phyloP scores from a whole-genome alignment of 2,888 invertebrate genomes.

The Leuctra nigra region DNA sequence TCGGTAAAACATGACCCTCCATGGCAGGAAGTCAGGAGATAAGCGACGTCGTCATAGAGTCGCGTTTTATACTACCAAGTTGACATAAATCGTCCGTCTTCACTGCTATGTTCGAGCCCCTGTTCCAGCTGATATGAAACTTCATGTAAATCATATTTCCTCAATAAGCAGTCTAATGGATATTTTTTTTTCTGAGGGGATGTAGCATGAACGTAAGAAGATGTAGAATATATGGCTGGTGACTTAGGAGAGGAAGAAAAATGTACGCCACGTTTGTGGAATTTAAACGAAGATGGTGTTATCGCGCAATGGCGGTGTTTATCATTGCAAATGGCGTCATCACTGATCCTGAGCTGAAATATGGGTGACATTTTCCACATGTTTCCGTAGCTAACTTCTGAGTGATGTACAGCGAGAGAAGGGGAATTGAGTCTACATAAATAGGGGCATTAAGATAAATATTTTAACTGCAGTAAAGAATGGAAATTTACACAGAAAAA shows the following conservation, averaged over 20 bases:
- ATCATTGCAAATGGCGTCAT: constrained; percentile 11
- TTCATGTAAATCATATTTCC: constrained; percentile 11
- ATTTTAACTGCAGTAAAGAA: too few relatives aligned
- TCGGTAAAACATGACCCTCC: background rate
- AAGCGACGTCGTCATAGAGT: constrained; percentile 7
- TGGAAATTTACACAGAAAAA: too few relatives aligned
- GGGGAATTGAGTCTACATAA: too few relatives aligned
- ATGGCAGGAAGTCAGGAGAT: constrained; percentile 10
- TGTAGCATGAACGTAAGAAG: background rate
- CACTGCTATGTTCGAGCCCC: background rate
- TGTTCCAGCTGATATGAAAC: constrained; percentile 1
- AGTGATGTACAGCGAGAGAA: too few relatives aligned
- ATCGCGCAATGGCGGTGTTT: constrained; percentile 11
- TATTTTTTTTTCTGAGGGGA: background rate
- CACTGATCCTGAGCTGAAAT: constrained; percentile 12
- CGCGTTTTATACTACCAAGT: constrained; percentile 1
- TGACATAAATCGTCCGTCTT: constrained; percentile 15
- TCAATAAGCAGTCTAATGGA: constrained; percentile 15
- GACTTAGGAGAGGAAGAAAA: constrained; percentile 2
- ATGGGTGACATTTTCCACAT: constrained; percentile 12
- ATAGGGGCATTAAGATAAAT: too few relatives aligned
- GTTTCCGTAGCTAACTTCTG: too few relatives aligned
- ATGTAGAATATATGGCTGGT: background rate
- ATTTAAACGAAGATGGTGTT: background rate
- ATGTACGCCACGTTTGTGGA: constrained; percentile 7